Evolutionary conservation across 2,888 invertebrate genomes (phyloP), one percentile per base, ranked within the genome.

Genomic region (Drosophila limbata): DNA sequence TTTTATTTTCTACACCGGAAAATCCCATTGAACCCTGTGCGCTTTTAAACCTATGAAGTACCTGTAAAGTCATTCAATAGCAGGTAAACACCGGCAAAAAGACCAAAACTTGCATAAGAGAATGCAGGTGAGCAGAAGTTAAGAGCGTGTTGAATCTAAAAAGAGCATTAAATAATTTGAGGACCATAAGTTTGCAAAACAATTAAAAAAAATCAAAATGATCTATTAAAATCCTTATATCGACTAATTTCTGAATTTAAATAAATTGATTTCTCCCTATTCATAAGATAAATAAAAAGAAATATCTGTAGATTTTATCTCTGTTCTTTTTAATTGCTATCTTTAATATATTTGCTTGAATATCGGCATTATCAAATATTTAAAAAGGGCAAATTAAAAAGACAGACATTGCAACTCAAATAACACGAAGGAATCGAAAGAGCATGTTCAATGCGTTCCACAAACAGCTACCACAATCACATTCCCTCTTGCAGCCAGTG

Each of bases 1-100:
- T 73, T 74, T 77, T 62, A 64, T 62, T 75, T 73, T 15, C 57
- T 65, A 47, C 68, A 53, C 60, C 69, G 87, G 82, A 79, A 82
- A 81, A 76, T 81, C 81, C 87, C 81, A 79, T 69, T 68, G 61
- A 66, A 51, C 61, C 53, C 63, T 73, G 66, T 77, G 48, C 63
- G 59, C 62, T 52, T 69, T 47, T 33, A 39, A 25, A 59, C 35
- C 47, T 37, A 31, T 62, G 39, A 69, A 70, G 81, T 63, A 81
- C 82, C 79, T 80, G 79, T 59, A 62, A 72, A 79, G 72, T 81
- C 72, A 81, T 63, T 42, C 31, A 56, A 60, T n/a, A 72, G 69
- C 82, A 80, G 79, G 79, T 79, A 81, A 69, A 53, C 40, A 65
- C 42, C 5, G 35, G 19, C 53, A 19, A 9, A 37, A 33, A 19